Evolutionary conservation across 23 tunicate genomes (phyloP).

Genomic region (Diplosoma virens): DNA sequence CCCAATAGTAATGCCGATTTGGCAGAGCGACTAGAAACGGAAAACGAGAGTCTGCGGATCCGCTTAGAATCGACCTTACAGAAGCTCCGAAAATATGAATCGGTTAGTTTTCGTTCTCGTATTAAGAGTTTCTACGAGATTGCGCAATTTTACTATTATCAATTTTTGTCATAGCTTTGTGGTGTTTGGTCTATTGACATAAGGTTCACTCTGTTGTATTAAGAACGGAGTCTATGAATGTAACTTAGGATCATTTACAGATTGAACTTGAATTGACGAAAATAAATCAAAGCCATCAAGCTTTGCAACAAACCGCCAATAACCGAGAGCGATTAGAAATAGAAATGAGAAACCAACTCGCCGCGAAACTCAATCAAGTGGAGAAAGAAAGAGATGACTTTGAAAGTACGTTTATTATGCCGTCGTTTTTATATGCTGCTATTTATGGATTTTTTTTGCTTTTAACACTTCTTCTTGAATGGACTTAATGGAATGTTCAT

Average conservation of each 20-base stretch:
- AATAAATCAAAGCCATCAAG: conserved; percentile 52
- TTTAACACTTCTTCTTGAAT: too few relatives aligned
- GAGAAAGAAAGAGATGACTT: conserved; percentile 48
- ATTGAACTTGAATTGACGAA: conserved; percentile 22
- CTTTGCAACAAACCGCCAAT: conserved; percentile 46
- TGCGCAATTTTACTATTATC: not conserved
- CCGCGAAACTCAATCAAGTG: conserved; percentile 18
- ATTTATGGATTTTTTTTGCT: too few relatives aligned
- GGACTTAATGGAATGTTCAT: too few relatives aligned
- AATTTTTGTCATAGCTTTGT: too few relatives aligned
- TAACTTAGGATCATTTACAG: too few relatives aligned
- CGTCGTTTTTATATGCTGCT: not conserved
- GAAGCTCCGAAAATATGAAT: conserved; percentile 27
- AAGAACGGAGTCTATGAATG: too few relatives aligned
- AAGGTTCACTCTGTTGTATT: too few relatives aligned
- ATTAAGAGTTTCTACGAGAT: too few relatives aligned
- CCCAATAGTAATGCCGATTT: conserved; percentile 79
- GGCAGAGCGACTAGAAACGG: conserved; percentile 39
- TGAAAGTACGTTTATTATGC: conserved; percentile 27
- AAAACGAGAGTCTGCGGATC: conserved; percentile 49
- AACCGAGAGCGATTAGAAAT: conserved; percentile 50
- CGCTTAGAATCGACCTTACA: conserved; percentile 32
- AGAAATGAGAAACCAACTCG: conserved; percentile 39
- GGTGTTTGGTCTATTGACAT: too few relatives aligned
- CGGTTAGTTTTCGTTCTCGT: conserved; percentile 19